phyloP scores from a whole-genome alignment of 2,797 vertebrate species.

The Siniperca scherzeri region DNA sequence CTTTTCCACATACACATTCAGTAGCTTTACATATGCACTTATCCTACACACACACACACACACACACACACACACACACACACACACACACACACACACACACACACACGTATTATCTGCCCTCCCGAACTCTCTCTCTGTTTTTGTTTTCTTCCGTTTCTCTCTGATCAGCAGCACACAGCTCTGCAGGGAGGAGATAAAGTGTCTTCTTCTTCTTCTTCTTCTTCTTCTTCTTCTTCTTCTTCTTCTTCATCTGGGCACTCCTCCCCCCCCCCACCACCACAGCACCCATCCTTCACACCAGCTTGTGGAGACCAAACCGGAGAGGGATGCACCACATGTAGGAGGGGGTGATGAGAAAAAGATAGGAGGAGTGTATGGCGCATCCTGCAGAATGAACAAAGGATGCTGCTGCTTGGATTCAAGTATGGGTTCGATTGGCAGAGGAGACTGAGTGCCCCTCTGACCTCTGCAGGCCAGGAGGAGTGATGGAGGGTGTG shows the following conservation, averaged over 20 bases:
- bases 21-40: constrained; percentile 28
- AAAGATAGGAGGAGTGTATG: constrained; percentile 37
- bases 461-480: constrained; percentile 50
- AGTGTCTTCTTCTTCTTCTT: constrained; percentile 37
- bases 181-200: constrained; percentile 72
- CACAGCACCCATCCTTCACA: constrained; percentile 52
- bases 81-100: constrained; percentile 31
- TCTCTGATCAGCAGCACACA: constrained; percentile 58
- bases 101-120: constrained; percentile 48
- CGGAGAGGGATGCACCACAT: constrained; percentile 20
- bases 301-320: constrained; percentile 40
- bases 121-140: constrained; percentile 27
- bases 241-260: constrained; percentile 9
- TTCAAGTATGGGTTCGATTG: constrained; percentile 58
- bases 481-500: constrained; percentile 55
- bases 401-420: constrained; percentile 58
- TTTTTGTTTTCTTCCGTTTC: constrained; percentile 48
- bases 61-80: constrained; percentile 33
- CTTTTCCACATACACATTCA: constrained; percentile 19
- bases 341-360: constrained; percentile 45
- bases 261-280: constrained; percentile 5
- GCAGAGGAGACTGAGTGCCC: constrained; percentile 49
- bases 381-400: constrained; percentile 52
- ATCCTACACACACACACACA: constrained; percentile 35
- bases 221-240: constrained; percentile 33